Conservation (phyloP, 2,888 invertebrate species). For the Holacanthella duospinosa region DNA sequence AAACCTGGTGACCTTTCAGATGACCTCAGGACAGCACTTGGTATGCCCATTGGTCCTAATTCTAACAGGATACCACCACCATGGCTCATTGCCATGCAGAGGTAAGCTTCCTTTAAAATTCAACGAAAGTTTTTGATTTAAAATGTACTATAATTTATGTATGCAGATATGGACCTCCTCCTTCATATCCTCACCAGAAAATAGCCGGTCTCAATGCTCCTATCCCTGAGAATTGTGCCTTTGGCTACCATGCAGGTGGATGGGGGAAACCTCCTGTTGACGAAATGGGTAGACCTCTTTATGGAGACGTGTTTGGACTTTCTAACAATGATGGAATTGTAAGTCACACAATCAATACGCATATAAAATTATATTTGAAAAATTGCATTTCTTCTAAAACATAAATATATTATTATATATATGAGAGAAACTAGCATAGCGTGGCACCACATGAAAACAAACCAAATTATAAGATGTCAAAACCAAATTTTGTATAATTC, state of each 20-base stretch:
- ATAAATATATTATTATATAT: too few relatives aligned
- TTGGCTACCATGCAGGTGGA: slow-evolving; percentile 98
- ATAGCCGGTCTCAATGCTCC: slow-evolving; percentile 96
- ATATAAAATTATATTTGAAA: too few relatives aligned
- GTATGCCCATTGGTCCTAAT: slow-evolving; percentile 95
- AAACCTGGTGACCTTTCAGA: slow-evolving; percentile 96
- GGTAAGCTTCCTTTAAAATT: slow-evolving; percentile 44
- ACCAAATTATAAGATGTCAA: background rate
- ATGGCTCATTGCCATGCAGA: slow-evolving; percentile 93
- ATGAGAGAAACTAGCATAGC: too few relatives aligned
- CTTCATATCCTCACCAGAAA: slow-evolving; percentile 95
- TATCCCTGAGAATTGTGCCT: slow-evolving; percentile 92
- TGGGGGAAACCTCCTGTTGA: slow-evolving; percentile 99
- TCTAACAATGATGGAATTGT: slow-evolving; percentile 28
- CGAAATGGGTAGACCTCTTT: slow-evolving; percentile 91
- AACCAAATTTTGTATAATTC: background rate
- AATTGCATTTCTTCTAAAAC: too few relatives aligned
- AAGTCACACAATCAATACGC: too few relatives aligned
- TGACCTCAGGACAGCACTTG: slow-evolving; percentile 87
- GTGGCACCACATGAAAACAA: background rate
- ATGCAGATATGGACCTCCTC: slow-evolving; percentile 81
- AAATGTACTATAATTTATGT: background rate
- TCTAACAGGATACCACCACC: slow-evolving; percentile 84
- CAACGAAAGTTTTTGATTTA: background rate
- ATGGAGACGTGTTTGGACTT: slow-evolving; percentile 93